Evolutionary conservation across 53 echinoderm and acorn worm genomes (phyloP).

Genomic region (Mesocentrotus franciscanus): DNA sequence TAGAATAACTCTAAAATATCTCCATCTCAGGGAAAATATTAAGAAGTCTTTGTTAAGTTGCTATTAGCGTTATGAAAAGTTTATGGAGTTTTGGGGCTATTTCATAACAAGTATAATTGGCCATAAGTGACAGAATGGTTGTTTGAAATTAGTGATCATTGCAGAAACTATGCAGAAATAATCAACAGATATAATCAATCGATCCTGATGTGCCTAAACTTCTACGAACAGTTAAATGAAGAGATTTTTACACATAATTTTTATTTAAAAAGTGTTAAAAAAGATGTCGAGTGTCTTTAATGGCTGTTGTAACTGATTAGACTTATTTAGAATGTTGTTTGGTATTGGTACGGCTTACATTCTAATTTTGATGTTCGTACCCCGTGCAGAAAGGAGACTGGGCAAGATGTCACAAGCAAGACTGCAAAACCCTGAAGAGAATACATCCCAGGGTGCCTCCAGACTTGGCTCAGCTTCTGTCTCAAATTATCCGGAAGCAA

Average conservation of each 20-base stretch:
- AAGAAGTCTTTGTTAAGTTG: too few species aligned
- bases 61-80: background rate
- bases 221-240: too few species aligned
- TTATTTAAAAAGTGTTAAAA: too few species aligned
- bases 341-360: background rate
- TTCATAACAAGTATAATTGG: too few species aligned
- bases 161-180: too few species aligned
- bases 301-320: too few species aligned
- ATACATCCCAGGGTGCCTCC: conserved; percentile 50
- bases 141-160: too few species aligned
- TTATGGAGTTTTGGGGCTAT: background rate
- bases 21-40: background rate
- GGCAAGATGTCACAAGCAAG: conserved; percentile 52
- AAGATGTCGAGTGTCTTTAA: too few species aligned
- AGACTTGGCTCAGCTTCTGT: conserved; percentile 46
- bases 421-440: conserved; percentile 48
- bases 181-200: too few species aligned
- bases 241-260: too few species aligned
- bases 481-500: conserved; percentile 52
- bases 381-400: conserved; percentile 50
- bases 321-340: background rate
- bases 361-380: background rate
- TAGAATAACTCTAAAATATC: background rate
- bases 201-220: too few species aligned
- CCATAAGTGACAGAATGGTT: too few species aligned